A percentile compares a stretch with the other conserved stretches of the same genome.
phyloP scores from a whole-genome alignment of 2,797 vertebrate genomes.

The Gorsachius magnificus region DNA sequence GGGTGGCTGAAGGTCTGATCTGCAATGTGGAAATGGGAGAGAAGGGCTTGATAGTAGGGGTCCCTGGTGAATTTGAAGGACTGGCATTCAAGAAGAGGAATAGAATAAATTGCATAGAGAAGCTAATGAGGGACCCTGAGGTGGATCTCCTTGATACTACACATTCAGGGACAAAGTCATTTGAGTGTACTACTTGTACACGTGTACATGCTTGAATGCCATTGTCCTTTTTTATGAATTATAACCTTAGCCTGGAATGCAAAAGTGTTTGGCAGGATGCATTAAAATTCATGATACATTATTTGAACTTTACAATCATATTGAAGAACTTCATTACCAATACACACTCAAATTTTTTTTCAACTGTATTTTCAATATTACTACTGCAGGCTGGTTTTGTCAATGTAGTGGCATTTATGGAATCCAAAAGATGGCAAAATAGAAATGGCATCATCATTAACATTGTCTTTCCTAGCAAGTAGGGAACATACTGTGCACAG shows the following conservation, averaged over 20 bases:
- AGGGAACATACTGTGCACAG: neutral
- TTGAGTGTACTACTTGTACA: neutral
- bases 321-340: neutral
- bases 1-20: neutral
- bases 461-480: neutral
- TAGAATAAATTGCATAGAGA: neutral
- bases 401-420: neutral
- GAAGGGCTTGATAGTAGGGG: neutral
- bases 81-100: neutral
- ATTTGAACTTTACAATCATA: neutral
- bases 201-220: neutral
- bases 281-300: neutral
- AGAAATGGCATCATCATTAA: neutral
- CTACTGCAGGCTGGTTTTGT: neutral
- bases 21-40: neutral
- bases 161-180: neutral
- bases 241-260: neutral
- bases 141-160: neutral
- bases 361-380: neutral
- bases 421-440: constrained; percentile 7
- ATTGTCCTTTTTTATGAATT: neutral
- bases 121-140: neutral
- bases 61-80: neutral
- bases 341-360: neutral
- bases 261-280: neutral